These are phyloP conservation scores for Anguilla megastoma DNA, from an alignment of 2,797 vertebrate species.

Conservation along the genomic window DNA sequence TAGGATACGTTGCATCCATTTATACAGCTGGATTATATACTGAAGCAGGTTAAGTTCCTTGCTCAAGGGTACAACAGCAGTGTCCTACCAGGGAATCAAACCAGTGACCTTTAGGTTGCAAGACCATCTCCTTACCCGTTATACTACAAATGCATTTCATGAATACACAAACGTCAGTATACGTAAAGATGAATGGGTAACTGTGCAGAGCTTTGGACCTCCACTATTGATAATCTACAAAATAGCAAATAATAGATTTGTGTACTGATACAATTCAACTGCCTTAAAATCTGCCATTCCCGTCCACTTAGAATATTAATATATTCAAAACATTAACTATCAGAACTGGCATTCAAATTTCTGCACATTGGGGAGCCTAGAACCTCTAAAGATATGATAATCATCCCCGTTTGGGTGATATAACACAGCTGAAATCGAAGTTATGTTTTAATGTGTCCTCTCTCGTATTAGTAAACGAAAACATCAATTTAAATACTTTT, in stretches of 20 bases:
- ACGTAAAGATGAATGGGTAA: not conserved
- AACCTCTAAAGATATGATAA: too few relatives aligned
- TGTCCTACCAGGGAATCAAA: too few relatives aligned
- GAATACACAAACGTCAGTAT: not conserved
- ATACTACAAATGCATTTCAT: not conserved
- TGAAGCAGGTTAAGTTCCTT: too few relatives aligned
- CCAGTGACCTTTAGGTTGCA: too few relatives aligned
- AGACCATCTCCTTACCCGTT: too few relatives aligned
- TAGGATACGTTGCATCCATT: too few relatives aligned
- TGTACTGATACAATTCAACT: not conserved
- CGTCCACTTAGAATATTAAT: too few relatives aligned
- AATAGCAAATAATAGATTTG: not conserved
- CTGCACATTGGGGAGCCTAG: too few relatives aligned
- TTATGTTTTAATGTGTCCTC: not conserved
- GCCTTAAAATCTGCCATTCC: not conserved
- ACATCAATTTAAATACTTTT: not conserved
- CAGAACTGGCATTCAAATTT: too few relatives aligned
- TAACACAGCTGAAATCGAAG: not conserved
- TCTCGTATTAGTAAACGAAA: not conserved
- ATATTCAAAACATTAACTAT: too few relatives aligned
- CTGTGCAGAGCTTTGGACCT: not conserved
- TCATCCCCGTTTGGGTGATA: not conserved
- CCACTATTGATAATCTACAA: constrained; percentile 21
- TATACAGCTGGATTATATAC: too few relatives aligned
- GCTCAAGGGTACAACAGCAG: too few relatives aligned